Percentiles rank a stretch among this genome's conserved stretches.
phyloP scores from a whole-genome alignment of 2,888 invertebrate species.

The Rhagonycha lutea region DNA sequence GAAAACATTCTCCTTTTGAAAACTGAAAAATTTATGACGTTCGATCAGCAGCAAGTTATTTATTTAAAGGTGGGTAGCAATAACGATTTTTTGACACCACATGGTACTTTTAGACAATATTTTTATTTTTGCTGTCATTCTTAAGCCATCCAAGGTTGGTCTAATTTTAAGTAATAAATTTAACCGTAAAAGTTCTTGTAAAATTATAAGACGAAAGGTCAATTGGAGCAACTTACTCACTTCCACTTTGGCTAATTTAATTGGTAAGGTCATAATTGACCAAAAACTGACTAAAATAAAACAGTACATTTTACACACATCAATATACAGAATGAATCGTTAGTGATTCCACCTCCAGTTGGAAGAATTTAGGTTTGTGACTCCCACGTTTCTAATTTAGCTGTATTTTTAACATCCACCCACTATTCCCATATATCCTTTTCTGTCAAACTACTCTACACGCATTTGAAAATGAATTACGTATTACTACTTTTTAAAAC shows the following conservation, averaged over 20 bases:
- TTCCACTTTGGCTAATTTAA: background rate
- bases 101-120: background rate
- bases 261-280: background rate
- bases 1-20: background rate
- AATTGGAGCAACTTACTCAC: background rate
- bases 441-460: constrained; percentile 18
- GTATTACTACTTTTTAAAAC: constrained; percentile 12
- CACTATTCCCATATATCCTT: constrained; percentile 34
- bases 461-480: constrained; percentile 9
- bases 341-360: constrained; percentile 42
- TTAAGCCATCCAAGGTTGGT: background rate
- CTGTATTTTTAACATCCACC: constrained; percentile 47
- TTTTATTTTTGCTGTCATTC: background rate
- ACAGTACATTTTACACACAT: constrained; percentile 11
- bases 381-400: constrained; percentile 43
- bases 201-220: background rate
- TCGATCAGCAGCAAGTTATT: background rate
- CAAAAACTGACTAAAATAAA: background rate
- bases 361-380: constrained; percentile 43
- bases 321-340: constrained; percentile 35
- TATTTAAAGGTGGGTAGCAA: background rate
- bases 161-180: background rate
- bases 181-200: background rate
- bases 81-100: background rate
- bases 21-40: background rate